Evolutionary conservation across 2,888 invertebrate species (phyloP).

Genomic region (Drosophila borealis): DNA sequence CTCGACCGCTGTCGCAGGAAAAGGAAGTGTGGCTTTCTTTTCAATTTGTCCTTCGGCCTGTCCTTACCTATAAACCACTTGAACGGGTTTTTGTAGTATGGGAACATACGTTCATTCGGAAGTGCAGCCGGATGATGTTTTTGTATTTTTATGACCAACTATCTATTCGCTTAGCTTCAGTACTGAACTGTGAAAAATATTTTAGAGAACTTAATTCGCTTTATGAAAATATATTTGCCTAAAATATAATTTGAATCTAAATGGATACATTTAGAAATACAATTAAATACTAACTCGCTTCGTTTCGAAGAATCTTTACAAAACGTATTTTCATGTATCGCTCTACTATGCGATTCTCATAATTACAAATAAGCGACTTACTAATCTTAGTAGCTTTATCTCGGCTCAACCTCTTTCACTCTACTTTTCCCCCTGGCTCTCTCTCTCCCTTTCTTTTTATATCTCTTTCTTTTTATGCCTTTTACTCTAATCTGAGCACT

Average conservation of each 20-base stretch:
- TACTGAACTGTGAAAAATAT: background rate
- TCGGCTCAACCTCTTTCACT: too few species aligned
- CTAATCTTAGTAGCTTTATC: too few species aligned
- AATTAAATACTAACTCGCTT: too few species aligned
- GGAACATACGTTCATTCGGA: constrained; percentile 39
- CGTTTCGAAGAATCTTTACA: background rate
- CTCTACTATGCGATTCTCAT: too few species aligned
- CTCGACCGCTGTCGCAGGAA: constrained; percentile 24
- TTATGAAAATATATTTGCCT: background rate
- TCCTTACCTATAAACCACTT: constrained; percentile 24
- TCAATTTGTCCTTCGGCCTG: constrained; percentile 44
- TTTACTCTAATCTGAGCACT: too few species aligned
- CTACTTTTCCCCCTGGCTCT: too few species aligned
- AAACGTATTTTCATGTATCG: too few species aligned
- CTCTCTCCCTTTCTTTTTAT: too few species aligned
- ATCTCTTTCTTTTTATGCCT: too few species aligned
- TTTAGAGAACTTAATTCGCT: background rate
- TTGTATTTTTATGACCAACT: constrained; percentile 9
- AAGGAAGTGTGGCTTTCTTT: constrained; percentile 59
- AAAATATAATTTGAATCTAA: background rate
- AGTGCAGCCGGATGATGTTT: constrained; percentile 5
- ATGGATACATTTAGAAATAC: too few species aligned
- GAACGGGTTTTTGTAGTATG: constrained; percentile 6
- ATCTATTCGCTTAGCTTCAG: background rate
- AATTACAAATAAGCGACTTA: too few species aligned